Evolutionary conservation across 1,140 invertebrate species (phyloP), one percentile per base, ranked within the genome.

Genomic region (Alviniconcha marisindica): DNA sequence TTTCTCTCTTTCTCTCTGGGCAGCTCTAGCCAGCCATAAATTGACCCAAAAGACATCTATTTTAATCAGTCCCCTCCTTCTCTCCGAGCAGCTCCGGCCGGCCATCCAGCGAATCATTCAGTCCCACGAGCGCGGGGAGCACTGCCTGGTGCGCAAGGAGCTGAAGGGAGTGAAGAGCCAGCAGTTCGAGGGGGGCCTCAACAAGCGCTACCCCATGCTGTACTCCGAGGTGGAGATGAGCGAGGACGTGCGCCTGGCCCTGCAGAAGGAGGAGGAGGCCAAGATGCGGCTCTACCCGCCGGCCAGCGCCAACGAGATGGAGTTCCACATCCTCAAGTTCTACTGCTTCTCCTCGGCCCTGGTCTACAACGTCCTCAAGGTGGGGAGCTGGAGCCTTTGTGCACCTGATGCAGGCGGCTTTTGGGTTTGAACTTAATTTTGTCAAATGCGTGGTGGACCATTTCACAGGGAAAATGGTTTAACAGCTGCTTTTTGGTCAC

Each of bases 301-400:
- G 36, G 91, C 90, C 4, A 91, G 91, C 82, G 77, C 89, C 18
- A 89, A 88, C 54, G 90, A 91, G n/a, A 90, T 88, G 28, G 91
- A 92, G 73, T 92, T 89, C 82, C 90, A 92, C 84, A 91, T 92
- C 80, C 85, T 92, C 21, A 92, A 92, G 84, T 92, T 92, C 84
- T 92, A 92, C 83, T 88, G 88, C 4, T 92, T 92, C 69, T 88
- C 88, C 2, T 88, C 91, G 0, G 81, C 89, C 24, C 87, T 92
- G 1, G 90, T 92, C 4, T 88, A 84, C 54, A 87, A 89, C 63
- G 63, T 84, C 0, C 38, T 84, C 33, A 82, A 80, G 77, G 78
- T 80, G 44, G 44, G 44, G 44, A 18, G 44, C 7, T 48, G 44
- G 5, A 10, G 44, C 44, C 44, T 48, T n/a, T n/a, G n/a, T n/a